Evolutionary conservation across 53 echinoderm and acorn worm genomes (phyloP), one percentile per base, ranked within the genome.

Genomic region (Apostichopus leukothele): DNA sequence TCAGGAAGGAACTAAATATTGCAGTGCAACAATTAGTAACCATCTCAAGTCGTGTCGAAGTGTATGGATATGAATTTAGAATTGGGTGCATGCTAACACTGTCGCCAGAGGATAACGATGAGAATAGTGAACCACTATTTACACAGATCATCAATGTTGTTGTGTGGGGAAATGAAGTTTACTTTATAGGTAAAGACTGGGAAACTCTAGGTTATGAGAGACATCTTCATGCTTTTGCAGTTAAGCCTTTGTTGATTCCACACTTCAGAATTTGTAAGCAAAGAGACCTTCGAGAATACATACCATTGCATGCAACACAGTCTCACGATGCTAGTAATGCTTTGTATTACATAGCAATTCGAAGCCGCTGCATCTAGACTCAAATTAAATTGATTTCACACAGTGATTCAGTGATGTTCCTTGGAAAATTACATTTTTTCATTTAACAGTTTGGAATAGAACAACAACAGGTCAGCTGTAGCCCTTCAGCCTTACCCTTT

Each of bases 1-100:
- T 78, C 51, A 11, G 7, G 16, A 13, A 51, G 51, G 78, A 78
- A 78, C 19, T 78, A 51, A 51, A 78, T 51, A 78, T 78, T 78
- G 16, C 78, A 13, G 13, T 78, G 18, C 16, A 52, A 51, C 10
- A 13, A 51, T 13, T 16, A 51, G 78, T 78, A 50, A 51, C 78
- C 9, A 60, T 84, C n/a, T 20, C 67, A 84, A 53, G 52, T 8
- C 78, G 78, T 23, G 60, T 60, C 11, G 60, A n/a, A 26, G 57
- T 84, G 16, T 27, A 60, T 57, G 84, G 84, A 54, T 60, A 27
- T 84, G 84, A 84, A 54, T 84, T 84, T 27, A 21, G 84, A 60
- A 18, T 61, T 1, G 60, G 84, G 26, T 61, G 61, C 19, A 78
- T 78, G 26, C 51, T 66, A 23, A 66, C 60, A 23, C 16, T 61